These are phyloP conservation scores for Lates calcarifer DNA, from an alignment of 2,113 vertebrate species.

Conservation along the genomic window DNA sequence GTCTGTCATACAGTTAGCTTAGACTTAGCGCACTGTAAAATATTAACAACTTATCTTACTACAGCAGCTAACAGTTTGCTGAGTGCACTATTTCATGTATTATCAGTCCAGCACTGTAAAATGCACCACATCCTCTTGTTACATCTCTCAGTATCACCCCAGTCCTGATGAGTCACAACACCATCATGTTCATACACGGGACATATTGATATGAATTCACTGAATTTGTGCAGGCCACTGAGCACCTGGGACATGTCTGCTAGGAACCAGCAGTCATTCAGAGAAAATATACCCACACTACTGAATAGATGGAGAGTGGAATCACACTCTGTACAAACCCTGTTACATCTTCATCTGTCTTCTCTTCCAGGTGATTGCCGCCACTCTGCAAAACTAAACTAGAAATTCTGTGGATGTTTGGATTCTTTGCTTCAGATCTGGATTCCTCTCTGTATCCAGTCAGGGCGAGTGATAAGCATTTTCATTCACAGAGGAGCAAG, in stretches of 20 bases:
- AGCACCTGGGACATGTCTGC: background rate
- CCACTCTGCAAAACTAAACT: slow-evolving; percentile 14
- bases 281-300: background rate
- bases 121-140: background rate
- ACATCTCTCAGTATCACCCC: background rate
- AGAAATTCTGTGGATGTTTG: slow-evolving; percentile 18
- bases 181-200: background rate
- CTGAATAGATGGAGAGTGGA: background rate
- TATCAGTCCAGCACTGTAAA: no score
- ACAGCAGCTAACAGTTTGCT: no score
- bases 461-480: slow-evolving; percentile 21
- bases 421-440: slow-evolving; percentile 46
- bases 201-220: background rate
- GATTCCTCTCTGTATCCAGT: slow-evolving; percentile 16
- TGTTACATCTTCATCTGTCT: slow-evolving; percentile 41
- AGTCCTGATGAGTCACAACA: background rate
- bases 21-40: no score
- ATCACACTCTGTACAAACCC: background rate
- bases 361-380: slow-evolving; percentile 72
- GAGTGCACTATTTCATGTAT: no score
- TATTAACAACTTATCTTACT: no score
- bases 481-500: slow-evolving; percentile 21
- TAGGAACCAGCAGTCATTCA: background rate
- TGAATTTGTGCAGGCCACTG: background rate
- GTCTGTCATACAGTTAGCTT: no score